Evolutionary conservation across 37 sponge, comb jelly and placozoan genomes (phyloP).

Genomic region (Dysidea cf. avara): DNA sequence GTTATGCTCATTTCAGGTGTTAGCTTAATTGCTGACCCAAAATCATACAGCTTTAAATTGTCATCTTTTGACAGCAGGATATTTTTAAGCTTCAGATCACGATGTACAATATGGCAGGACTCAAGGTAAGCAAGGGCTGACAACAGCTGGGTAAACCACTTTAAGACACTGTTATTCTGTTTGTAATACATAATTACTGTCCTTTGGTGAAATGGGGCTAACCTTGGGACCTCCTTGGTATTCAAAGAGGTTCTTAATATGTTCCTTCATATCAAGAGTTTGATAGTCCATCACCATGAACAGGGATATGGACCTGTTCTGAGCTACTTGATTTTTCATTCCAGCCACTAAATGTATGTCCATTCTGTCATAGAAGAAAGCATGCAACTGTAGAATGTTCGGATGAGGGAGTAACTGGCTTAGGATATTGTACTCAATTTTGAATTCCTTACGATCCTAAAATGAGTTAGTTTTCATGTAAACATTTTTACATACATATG

Average conservation of each 20-base stretch:
- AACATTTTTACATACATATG: background rate
- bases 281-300: constrained; percentile 78
- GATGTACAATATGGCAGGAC: constrained; percentile 53
- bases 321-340: constrained; percentile 26
- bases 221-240: constrained; percentile 66
- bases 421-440: constrained; percentile 83
- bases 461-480: too few relatives aligned
- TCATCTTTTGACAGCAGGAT: constrained; percentile 47
- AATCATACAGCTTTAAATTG: constrained; percentile 62
- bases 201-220: background rate
- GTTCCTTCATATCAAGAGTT: constrained; percentile 46
- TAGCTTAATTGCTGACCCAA: constrained; percentile 66
- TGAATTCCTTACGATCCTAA: constrained; percentile 56
- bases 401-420: constrained; percentile 70
- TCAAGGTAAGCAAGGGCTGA: constrained; percentile 60
- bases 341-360: constrained; percentile 27
- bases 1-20: constrained; percentile 39
- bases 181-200: background rate
- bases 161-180: constrained; percentile 41
- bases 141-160: constrained; percentile 66
- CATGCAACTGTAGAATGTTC: constrained; percentile 85
- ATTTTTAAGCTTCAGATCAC: constrained; percentile 85
- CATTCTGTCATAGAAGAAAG: constrained; percentile 83
- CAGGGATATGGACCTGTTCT: constrained; percentile 64
- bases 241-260: constrained; percentile 21